Percentiles rank a stretch among this genome's conserved stretches.
phyloP scores from a whole-genome alignment of 2,113 vertebrate genomes.

The Mesembrinibis cayennensis region DNA sequence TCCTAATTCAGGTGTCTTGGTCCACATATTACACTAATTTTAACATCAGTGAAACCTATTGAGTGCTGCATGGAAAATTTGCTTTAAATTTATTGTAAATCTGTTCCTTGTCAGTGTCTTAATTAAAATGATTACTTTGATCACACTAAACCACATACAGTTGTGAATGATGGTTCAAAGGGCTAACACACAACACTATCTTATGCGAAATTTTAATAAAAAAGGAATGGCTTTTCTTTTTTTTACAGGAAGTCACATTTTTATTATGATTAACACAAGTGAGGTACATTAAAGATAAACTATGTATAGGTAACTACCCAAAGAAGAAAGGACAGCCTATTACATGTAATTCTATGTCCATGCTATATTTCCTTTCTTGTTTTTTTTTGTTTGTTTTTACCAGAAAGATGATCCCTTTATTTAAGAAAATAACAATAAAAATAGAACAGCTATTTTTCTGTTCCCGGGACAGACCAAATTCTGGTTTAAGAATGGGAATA shows the following conservation, averaged over 20 bases:
- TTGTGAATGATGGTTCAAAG: constrained; percentile 7
- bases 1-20: background rate
- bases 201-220: background rate
- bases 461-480: background rate
- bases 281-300: background rate
- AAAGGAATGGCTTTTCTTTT: background rate
- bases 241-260: background rate
- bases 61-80: background rate
- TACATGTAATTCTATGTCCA: background rate
- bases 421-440: background rate
- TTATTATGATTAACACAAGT: background rate
- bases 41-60: background rate
- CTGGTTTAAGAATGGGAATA: background rate
- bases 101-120: background rate
- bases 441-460: background rate
- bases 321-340: background rate
- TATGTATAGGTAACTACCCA: background rate
- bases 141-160: background rate
- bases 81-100: background rate
- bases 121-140: background rate
- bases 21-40: background rate
- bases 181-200: background rate
- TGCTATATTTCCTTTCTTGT: background rate
- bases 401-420: background rate
- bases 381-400: background rate